Conservation (phyloP, 2,888 invertebrate genomes). For the Malthinus seriepunctatus region DNA sequence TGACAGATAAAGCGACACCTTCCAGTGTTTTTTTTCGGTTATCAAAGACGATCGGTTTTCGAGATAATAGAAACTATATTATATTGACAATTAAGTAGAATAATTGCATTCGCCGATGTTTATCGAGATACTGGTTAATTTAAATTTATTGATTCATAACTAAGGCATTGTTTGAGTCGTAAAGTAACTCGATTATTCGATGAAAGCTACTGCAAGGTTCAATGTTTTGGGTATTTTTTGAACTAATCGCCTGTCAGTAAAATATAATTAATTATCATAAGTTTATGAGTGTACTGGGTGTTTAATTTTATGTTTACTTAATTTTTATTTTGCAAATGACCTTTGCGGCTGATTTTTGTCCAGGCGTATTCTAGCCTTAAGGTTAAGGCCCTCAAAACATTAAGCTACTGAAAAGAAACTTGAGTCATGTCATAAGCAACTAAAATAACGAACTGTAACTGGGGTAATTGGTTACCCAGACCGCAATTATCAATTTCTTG, state of each 20-base stretch:
- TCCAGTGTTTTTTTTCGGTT: background rate
- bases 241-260: conserved; percentile 3
- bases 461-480: too few relatives aligned
- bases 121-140: conserved; percentile 54
- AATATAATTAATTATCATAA: conserved; percentile 4
- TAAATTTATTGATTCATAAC: conserved; percentile 52
- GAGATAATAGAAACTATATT: conserved; percentile 40
- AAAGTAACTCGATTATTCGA: conserved; percentile 20
- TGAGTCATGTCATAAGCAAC: too few relatives aligned
- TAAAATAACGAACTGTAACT: too few relatives aligned
- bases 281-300: background rate
- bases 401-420: too few relatives aligned
- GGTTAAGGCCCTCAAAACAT: too few relatives aligned
- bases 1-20: conserved; percentile 5
- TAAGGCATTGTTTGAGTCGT: conserved; percentile 40
- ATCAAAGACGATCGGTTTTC: conserved; percentile 13
- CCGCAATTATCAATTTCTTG: too few relatives aligned
- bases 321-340: too few relatives aligned
- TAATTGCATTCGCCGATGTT: conserved; percentile 43
- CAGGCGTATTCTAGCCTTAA: too few relatives aligned
- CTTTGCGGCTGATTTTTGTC: too few relatives aligned
- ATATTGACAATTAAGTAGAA: conserved; percentile 38
- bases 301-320: too few relatives aligned
- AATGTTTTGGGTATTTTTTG: conserved; percentile 14
- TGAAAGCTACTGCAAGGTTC: conserved; percentile 11